phyloP scores from a whole-genome alignment of 1,140 invertebrate genomes.

The Phymorhynchus buccinoides region DNA sequence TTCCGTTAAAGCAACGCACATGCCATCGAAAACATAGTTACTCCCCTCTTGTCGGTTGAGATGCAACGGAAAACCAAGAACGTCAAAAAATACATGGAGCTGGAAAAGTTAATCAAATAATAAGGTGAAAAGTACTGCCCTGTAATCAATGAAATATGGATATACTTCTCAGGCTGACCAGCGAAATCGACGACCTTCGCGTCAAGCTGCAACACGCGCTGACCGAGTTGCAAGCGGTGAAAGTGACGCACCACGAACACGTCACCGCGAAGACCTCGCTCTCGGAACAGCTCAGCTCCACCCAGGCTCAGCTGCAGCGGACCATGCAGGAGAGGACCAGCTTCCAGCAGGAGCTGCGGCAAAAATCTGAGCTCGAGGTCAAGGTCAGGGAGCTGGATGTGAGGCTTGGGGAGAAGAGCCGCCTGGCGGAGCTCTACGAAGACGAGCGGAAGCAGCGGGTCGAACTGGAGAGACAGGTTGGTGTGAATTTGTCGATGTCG shows the following conservation, averaged over 20 bases:
- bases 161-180: constrained; percentile 57
- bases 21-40: too few relatives aligned
- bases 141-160: too few relatives aligned
- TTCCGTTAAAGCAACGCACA: too few relatives aligned
- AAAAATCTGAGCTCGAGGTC: constrained; percentile 50
- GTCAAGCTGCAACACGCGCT: constrained; percentile 64
- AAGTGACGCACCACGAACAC: constrained; percentile 51
- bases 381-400: constrained; percentile 51
- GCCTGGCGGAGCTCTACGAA: constrained; percentile 55
- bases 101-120: too few relatives aligned
- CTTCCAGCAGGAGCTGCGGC: constrained; percentile 46
- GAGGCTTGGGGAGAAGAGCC: constrained; percentile 53
- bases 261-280: constrained; percentile 39
- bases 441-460: constrained; percentile 49
- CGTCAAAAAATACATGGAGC: too few relatives aligned
- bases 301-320: constrained; percentile 41
- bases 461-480: constrained; percentile 46
- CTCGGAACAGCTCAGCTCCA: constrained; percentile 26
- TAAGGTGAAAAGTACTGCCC: too few relatives aligned
- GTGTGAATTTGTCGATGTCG: neutral
- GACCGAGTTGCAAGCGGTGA: constrained; percentile 61
- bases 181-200: constrained; percentile 64
- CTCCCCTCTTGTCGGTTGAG: too few relatives aligned
- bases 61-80: too few relatives aligned
- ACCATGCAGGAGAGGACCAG: constrained; percentile 30